Conservation (phyloP, 2,113 vertebrate genomes). For the Anas platyrhynchos region DNA sequence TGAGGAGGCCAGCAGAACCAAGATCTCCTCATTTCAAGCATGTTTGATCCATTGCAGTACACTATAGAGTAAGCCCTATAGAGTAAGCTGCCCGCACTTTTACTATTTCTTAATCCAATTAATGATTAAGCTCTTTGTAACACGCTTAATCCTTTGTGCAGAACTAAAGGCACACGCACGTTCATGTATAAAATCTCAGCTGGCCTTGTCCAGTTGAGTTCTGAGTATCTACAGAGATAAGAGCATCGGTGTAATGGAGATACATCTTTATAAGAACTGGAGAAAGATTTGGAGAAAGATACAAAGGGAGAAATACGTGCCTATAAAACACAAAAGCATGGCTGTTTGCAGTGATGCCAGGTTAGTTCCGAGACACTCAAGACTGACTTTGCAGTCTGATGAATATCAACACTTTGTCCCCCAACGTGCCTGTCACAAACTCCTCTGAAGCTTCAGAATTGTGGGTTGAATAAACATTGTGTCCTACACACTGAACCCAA, state of each 20-base stretch:
- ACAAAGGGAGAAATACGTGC: neutral
- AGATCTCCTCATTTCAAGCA: neutral
- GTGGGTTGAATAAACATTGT: neutral
- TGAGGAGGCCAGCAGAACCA: neutral
- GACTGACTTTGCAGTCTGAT: neutral
- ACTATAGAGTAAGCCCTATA: neutral
- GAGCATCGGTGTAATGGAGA: neutral
- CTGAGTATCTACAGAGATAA: neutral
- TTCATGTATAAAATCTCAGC: neutral
- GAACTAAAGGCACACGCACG: neutral
- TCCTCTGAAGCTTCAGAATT: neutral
- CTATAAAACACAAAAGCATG: neutral
- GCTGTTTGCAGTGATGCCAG: neutral
- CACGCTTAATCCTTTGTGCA: neutral
- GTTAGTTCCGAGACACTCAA: neutral
- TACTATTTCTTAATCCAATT: neutral
- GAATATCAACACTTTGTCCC: neutral
- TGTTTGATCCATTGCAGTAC: neutral
- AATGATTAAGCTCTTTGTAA: slow-evolving; percentile 27
- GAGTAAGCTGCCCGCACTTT: neutral
- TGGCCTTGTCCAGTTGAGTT: neutral
- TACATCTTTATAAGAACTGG: neutral
- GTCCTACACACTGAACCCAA: neutral
- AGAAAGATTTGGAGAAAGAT: neutral
- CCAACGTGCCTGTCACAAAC: neutral